Conservation (phyloP, 2,113 vertebrate genomes). For the Perognathus longimembris region DNA sequence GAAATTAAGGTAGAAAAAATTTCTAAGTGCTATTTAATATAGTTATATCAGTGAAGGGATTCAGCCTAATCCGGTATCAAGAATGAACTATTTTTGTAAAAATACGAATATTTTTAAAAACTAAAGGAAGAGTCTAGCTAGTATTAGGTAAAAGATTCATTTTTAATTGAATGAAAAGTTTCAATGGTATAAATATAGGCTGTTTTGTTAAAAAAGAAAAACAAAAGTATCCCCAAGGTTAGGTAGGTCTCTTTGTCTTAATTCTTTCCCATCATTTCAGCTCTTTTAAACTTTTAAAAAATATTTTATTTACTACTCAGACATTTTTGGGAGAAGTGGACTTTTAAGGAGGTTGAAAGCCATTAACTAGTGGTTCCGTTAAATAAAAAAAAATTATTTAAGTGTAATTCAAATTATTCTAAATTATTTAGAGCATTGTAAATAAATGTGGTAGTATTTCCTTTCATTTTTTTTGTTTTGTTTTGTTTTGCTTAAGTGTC, state of each 20-base stretch:
- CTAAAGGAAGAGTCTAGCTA: not conserved
- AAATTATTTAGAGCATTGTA: no score
- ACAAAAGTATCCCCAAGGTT: not conserved
- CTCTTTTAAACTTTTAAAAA: not conserved
- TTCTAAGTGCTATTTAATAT: slow-evolving; percentile 3
- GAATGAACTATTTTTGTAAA: not conserved
- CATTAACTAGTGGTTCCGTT: slow-evolving; percentile 21
- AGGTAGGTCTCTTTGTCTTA: not conserved
- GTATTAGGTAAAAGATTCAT: not conserved
- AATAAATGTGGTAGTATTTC: no score
- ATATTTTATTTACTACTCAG: not conserved
- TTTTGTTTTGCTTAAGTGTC: no score
- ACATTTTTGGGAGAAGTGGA: not conserved
- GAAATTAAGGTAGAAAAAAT: not conserved
- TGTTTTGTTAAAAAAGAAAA: not conserved
- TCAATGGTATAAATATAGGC: slow-evolving; percentile 8
- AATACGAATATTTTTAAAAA: slow-evolving; percentile 8
- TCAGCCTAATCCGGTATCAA: not conserved
- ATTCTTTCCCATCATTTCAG: slow-evolving; percentile 43
- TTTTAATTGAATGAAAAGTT: not conserved
- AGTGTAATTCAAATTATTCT: no score
- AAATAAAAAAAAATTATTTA: not conserved
- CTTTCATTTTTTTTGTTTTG: not conserved
- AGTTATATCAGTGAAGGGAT: not conserved
- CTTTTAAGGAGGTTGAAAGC: not conserved